phyloP scores from a whole-genome alignment of 1,140 invertebrate genomes.

The Latrodectus geometricus region DNA sequence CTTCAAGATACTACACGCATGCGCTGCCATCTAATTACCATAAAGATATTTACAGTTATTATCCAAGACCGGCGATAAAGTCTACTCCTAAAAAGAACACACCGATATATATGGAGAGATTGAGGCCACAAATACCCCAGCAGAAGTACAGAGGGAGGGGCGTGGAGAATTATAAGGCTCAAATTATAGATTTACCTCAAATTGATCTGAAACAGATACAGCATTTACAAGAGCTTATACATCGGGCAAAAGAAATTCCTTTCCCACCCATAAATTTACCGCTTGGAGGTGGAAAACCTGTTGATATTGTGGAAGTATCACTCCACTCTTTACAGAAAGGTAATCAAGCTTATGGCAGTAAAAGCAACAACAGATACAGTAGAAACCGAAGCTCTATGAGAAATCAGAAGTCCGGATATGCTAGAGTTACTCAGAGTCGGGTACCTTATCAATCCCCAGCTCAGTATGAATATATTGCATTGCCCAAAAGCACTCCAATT shows the following conservation, averaged over 20 bases:
- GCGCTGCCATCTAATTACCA: conserved; percentile 28
- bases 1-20: conserved; percentile 19
- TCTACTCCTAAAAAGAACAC: conserved; percentile 36
- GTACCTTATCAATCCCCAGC: conserved; percentile 25
- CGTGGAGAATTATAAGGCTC: background rate
- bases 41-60: conserved; percentile 57
- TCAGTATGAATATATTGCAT: conserved; percentile 25
- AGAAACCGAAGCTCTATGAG: background rate
- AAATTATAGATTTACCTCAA: conserved; percentile 33
- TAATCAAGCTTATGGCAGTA: background rate
- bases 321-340: conserved; percentile 16
- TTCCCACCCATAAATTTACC: conserved; percentile 21
- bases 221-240: conserved; percentile 16
- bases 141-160: background rate
- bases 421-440: conserved; percentile 10
- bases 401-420: background rate
- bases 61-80: conserved; percentile 51
- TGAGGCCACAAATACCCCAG: conserved; percentile 14
- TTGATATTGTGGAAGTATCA: conserved; percentile 33
- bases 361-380: background rate
- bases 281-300: background rate
- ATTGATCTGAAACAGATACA: conserved; percentile 16
- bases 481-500: conserved; percentile 19
- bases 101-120: conserved; percentile 44
- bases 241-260: conserved; percentile 15